Evolutionary conservation across 1,140 invertebrate species (phyloP), one percentile per base, ranked within the genome.

Genomic region (Conus betulinus): DNA sequence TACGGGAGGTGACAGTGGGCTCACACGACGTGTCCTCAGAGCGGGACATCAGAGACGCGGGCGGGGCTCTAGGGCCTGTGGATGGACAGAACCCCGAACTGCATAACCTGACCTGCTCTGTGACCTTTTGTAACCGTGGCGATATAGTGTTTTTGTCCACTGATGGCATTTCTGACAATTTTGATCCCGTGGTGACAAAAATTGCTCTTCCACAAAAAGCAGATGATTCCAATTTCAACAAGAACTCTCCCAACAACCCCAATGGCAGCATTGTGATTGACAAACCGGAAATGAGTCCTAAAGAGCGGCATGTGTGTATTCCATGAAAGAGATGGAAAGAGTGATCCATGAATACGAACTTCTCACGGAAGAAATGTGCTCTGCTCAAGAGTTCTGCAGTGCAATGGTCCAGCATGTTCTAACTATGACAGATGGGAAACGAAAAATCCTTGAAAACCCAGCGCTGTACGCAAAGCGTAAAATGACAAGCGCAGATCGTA

Each of bases 91-190:
- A 98, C 93, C 98, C 98, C 1, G 98, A 99, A 96, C 95, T 99
- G 57, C 98, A 97, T 91, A 99, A 99, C 95, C 96, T 99, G 20
- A 99, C 98, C 0, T 97, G 98, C 91, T 98, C 98, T 0, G 97
- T 99, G 96, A 98, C 97, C 1, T 97, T 98, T 89, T 96, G 98
- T 39, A 97, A 98, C 84, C 94, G 96, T 67, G 98, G 97, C 15
- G 98, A 99, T 94, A 97, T 98, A 90, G 97, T 99, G 60, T 98
- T 98, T 94, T 96, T 99, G 20, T 98, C 98, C 2, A 98, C 97
- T 25, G 98, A 99, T 94, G 98, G 98, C n/a, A 97, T 99, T 53
- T 98, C 97, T 17, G 98, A 99, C 93, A 99, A 99, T 94, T 98
- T 98, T 94, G 98, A 99, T 96, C 98, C 98, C 3, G 98, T 98